Percentiles rank a stretch among this genome's conserved stretches.
Conservation (phyloP, 2,888 invertebrate species). For the Caenorhabditis uteleia region DNA sequence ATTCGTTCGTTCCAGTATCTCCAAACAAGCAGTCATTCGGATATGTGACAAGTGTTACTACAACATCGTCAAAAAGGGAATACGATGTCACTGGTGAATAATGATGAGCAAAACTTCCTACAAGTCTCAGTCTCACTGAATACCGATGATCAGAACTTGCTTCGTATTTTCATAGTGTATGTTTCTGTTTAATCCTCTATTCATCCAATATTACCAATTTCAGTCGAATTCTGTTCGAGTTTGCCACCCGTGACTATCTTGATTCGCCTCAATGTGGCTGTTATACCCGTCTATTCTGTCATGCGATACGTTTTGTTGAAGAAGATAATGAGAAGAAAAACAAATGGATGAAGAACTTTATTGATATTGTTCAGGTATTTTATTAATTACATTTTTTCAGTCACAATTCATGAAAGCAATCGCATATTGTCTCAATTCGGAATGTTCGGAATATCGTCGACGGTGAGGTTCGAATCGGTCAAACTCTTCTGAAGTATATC, state of each 20-base stretch:
- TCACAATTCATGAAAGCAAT: neutral
- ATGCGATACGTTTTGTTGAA: constrained; percentile 16
- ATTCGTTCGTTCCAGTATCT: constrained; percentile 5
- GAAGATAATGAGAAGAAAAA: constrained; percentile 4
- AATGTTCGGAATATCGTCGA: neutral
- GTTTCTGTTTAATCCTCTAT: neutral
- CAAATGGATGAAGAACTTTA: constrained; percentile 12
- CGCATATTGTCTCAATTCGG: constrained; percentile 22
- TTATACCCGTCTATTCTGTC: constrained; percentile 22
- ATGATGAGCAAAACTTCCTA: constrained; percentile 26
- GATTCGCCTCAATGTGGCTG: constrained; percentile 20
- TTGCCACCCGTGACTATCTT: constrained; percentile 6
- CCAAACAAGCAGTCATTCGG: constrained; percentile 8
- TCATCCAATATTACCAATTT: neutral
- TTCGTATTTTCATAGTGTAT: constrained; percentile 13
- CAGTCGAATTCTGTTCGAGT: constrained; percentile 18
- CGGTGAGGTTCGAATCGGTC: too few species aligned
- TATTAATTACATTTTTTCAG: neutral
- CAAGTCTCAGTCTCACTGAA: constrained; percentile 23
- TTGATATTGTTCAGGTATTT: constrained; percentile 9
- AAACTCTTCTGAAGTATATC: too few species aligned
- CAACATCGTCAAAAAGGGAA: constrained; percentile 12
- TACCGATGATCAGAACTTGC: constrained; percentile 5
- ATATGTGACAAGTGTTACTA: constrained; percentile 13
- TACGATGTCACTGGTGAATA: constrained; percentile 9